Base-by-base conservation (phyloP, 2,888 invertebrate genomes). In the Temnothorax unifasciatus region DNA sequence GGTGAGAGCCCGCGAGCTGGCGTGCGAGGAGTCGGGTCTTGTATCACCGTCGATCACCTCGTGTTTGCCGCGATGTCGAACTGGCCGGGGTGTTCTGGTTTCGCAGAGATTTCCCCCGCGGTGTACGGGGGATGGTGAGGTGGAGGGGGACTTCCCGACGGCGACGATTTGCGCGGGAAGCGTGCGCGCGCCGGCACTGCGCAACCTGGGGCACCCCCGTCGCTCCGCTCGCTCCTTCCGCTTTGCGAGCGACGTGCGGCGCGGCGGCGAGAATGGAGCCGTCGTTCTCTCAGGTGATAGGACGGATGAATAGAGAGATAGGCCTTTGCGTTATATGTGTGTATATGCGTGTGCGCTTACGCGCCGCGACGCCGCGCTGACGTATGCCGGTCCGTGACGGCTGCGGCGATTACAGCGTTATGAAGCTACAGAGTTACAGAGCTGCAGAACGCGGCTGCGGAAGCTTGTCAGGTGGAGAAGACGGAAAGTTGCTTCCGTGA, bases 81-180 rank as follows among this genome's bases (percentile, higher is more conserved):
- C 94, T 94, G 94, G 92, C 94, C 93, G 92, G 93, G 93, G 92
- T 93, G 93, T 92, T 93, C 93, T 91, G 92, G 91, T 93, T 93
- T 92, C 92, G 93, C 92, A 91, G 90, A 92, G 93, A 92, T 92
- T 92, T 92, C 90, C 85, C 87, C 84, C 75, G 59, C 82, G 84
- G 89, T 85, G 77, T 18, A 18, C 21, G n/a, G 63, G 59, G 66
- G 50, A 59, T 50, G 61, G 85, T 69, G 68, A 64, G 54, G 66
- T 25, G 57, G 82, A 57, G 68, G 61, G 61, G 83, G 73, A 66
- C 38, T 75, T 77, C 52, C 63, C 54, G 82, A 38, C 90, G 90
- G 86, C 47, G 79, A 76, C 81, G 88, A 90, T 90, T 90, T 91
- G 90, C 91, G 90, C 90, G 90, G 90, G 90, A 91, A 89, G 84